phyloP scores from a whole-genome alignment of 1,140 invertebrate species.

The Alviniconcha marisindica region DNA sequence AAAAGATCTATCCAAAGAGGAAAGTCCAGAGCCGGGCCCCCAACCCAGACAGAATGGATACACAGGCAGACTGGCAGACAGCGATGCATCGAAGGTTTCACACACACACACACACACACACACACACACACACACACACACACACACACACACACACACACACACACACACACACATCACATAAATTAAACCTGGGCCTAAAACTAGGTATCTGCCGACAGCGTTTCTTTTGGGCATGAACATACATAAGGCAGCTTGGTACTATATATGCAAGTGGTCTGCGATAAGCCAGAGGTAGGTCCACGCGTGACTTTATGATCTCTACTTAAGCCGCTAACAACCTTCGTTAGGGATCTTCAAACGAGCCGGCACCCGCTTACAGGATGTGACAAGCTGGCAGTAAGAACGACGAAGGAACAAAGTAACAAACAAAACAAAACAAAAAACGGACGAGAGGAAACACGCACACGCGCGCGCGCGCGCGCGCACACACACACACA shows the following conservation, averaged over 20 bases:
- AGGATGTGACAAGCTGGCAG: too few relatives aligned
- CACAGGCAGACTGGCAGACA: not conserved
- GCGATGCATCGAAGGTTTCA: too few relatives aligned
- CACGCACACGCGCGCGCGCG: too few relatives aligned
- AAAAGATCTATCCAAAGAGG: too few relatives aligned
- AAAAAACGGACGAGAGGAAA: too few relatives aligned
- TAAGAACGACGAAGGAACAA: too few relatives aligned
- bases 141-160: conserved; percentile 3
- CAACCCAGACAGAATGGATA: not conserved
- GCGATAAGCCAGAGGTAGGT: not conserved
- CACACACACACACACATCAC: too few relatives aligned
- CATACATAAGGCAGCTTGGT: not conserved
- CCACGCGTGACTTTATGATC: not conserved
- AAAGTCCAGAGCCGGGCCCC: too few relatives aligned
- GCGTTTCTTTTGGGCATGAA: not conserved
- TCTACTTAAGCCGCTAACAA: not conserved
- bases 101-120: conserved; percentile 3
- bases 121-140: conserved; percentile 3
- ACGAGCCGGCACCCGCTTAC: too few relatives aligned
- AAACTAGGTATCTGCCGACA: not conserved
- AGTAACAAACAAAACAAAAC: too few relatives aligned
- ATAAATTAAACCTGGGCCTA: not conserved
- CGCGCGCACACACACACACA: too few relatives aligned
- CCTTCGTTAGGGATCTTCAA: not conserved
- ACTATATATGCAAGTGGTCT: not conserved